Evolutionary conservation across 2,797 vertebrate species (phyloP).

Genomic region (Phoeniculus purpureus): DNA sequence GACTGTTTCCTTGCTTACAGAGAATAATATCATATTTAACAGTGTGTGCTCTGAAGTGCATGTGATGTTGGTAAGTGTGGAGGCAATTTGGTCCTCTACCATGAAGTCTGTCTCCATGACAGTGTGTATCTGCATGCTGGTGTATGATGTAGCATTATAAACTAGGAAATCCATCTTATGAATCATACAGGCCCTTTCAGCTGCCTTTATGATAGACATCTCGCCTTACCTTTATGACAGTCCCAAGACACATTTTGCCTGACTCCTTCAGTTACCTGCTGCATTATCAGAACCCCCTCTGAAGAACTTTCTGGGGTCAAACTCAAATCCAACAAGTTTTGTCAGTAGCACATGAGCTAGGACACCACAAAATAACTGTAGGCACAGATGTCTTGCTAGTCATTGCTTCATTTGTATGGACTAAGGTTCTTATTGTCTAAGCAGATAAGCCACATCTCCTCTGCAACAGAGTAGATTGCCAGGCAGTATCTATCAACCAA

Average conservation of each 20-base stretch:
- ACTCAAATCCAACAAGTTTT: neutral
- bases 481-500: neutral
- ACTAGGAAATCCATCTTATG: neutral
- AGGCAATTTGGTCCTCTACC: neutral
- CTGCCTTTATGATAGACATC: neutral
- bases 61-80: neutral
- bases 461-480: neutral
- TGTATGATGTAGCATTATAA: neutral
- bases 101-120: neutral
- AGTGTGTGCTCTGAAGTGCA: neutral
- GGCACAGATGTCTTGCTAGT: neutral
- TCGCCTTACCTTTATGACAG: neutral
- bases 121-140: fast-evolving
- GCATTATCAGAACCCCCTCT: neutral
- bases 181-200: fast-evolving
- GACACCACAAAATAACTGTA: neutral
- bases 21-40: neutral
- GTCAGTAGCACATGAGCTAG: neutral
- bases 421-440: neutral
- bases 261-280: neutral
- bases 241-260: neutral
- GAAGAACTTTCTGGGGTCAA: neutral
- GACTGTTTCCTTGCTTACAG: neutral
- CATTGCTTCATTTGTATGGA: neutral
- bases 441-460: neutral